Evolutionary conservation across 2,888 invertebrate species (phyloP).

Genomic region (Acanthoscelides obtectus): DNA sequence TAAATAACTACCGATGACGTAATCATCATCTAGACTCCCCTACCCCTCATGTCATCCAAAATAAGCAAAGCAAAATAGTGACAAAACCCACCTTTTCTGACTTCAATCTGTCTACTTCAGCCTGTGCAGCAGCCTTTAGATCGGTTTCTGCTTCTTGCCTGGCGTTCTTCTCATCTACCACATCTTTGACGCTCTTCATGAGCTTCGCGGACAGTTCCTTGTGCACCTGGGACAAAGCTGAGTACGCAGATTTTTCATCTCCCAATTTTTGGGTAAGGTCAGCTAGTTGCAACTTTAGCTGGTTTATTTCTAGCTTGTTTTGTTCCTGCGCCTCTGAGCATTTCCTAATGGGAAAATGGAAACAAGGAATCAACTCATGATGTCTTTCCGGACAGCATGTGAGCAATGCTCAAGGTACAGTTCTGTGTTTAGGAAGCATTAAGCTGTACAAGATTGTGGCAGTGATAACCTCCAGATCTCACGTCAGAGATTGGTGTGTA

Average conservation of each 20-base stretch:
- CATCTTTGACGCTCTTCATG: constrained; percentile 30
- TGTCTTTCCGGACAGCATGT: too few relatives aligned
- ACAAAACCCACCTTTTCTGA: constrained; percentile 19
- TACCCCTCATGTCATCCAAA: too few relatives aligned
- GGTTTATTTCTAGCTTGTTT: constrained; percentile 22
- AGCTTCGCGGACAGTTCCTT: constrained; percentile 34
- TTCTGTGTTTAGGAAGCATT: too few relatives aligned
- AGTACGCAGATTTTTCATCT: constrained; percentile 26
- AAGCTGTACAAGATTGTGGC: too few relatives aligned
- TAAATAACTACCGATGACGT: too few relatives aligned
- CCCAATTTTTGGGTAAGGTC: constrained; percentile 22
- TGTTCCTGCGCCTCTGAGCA: constrained; percentile 19
- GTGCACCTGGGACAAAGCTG: constrained; percentile 29
- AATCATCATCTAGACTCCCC: too few relatives aligned
- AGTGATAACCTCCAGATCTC: too few relatives aligned
- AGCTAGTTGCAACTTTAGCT: constrained; percentile 21
- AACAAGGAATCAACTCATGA: neutral
- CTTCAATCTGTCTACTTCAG: constrained; percentile 14
- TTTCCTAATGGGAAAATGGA: constrained; percentile 7
- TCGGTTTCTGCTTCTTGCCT: constrained; percentile 23
- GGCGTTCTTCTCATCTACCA: constrained; percentile 32
- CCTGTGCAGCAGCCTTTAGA: constrained; percentile 12
- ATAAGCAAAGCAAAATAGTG: too few relatives aligned
- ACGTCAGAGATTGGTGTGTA: too few relatives aligned
- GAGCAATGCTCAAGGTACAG: too few relatives aligned